Conservation (phyloP, 2,113 vertebrate species). For the Phrynocephalus versicolor region DNA sequence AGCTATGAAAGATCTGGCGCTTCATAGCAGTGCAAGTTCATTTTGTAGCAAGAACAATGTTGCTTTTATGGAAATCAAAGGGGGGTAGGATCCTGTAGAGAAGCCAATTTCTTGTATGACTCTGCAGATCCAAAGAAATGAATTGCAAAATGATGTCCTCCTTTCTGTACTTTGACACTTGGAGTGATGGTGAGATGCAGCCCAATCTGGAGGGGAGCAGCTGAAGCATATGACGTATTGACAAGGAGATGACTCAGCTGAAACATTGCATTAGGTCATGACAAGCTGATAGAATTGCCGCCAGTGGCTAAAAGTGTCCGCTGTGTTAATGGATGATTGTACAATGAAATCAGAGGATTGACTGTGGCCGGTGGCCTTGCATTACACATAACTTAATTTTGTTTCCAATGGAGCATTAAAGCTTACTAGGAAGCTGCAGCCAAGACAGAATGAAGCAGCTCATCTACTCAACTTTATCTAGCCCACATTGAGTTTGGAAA, state of each 20-base stretch:
- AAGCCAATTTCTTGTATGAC: background rate
- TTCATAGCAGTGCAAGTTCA: background rate
- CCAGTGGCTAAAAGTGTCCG: background rate
- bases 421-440: background rate
- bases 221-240: conserved; percentile 8
- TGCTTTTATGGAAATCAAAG: background rate
- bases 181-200: background rate
- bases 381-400: background rate
- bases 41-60: background rate
- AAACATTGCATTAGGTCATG: conserved; percentile 27
- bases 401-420: background rate
- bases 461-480: background rate
- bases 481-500: background rate
- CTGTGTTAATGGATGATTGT: background rate
- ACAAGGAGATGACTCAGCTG: background rate
- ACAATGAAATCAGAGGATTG: background rate
- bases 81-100: background rate
- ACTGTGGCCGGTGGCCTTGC: background rate
- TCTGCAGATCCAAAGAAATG: background rate
- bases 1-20: background rate
- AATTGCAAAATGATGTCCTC: background rate
- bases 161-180: conserved; percentile 8
- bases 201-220: background rate
- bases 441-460: background rate
- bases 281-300: conserved; percentile 27